Conservation (phyloP, 2,113 vertebrate species). For the Vidua macroura region DNA sequence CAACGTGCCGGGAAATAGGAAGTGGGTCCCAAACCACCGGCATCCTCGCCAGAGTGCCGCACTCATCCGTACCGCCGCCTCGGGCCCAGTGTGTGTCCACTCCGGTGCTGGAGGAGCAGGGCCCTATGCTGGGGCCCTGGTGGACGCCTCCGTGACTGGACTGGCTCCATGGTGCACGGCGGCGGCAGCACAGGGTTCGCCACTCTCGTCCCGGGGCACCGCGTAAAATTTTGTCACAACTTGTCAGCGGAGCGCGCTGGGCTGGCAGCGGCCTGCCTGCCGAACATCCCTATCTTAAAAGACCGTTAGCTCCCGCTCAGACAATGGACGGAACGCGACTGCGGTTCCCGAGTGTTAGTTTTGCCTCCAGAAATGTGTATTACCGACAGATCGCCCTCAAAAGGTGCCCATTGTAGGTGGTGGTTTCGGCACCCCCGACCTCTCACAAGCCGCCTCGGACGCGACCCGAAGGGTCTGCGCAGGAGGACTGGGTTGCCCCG, state of each 20-base stretch:
- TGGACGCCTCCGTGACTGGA: background rate
- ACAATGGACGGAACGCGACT: background rate
- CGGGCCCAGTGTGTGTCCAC: background rate
- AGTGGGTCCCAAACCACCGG: background rate
- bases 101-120: background rate
- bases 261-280: background rate
- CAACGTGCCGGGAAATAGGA: background rate
- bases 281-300: no score
- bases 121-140: no score
- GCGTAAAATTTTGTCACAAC: background rate
- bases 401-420: no score
- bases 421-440: background rate
- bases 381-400: background rate
- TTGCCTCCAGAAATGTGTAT: background rate
- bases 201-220: background rate
- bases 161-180: fast-evolving
- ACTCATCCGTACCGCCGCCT: no score
- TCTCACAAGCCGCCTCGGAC: no score
- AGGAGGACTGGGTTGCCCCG: no score
- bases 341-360: background rate
- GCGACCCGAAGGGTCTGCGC: no score
- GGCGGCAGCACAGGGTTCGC: background rate
- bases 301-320: no score
- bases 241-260: background rate
- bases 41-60: fast-evolving